A percentile compares a stretch with the other conserved stretches of the same genome.
phyloP scores from a whole-genome alignment of 2,113 vertebrate species.

The Felis catus region DNA sequence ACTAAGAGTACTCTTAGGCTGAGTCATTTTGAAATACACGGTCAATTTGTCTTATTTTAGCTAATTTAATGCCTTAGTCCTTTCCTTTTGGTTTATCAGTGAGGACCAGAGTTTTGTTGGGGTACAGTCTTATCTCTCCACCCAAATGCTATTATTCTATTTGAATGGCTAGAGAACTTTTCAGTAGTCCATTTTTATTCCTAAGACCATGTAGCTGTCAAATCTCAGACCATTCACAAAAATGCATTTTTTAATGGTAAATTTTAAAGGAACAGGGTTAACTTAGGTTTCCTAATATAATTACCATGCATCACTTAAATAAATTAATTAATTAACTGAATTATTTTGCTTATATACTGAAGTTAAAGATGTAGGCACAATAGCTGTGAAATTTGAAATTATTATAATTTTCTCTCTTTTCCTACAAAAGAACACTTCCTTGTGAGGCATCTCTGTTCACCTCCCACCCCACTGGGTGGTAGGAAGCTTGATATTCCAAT shows the following conservation, averaged over 20 bases:
- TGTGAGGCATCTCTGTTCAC: not conserved
- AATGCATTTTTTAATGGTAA: not conserved
- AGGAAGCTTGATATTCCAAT: not conserved
- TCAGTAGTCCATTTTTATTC: not conserved
- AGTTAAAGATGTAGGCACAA: not conserved
- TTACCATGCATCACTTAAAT: not conserved
- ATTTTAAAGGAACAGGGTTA: not conserved
- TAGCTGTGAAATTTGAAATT: not conserved
- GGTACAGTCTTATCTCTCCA: not conserved
- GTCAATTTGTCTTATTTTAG: not conserved
- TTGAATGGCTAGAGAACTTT: not conserved
- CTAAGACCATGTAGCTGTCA: not conserved
- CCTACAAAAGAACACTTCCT: not conserved
- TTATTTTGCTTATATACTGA: not conserved
- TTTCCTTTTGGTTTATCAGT: not conserved
- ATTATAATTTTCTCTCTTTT: conserved; percentile 7
- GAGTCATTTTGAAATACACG: not conserved
- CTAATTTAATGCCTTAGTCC: not conserved
- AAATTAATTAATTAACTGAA: not conserved
- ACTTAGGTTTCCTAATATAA: not conserved
- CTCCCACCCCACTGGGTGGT: not conserved
- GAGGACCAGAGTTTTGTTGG: not conserved
- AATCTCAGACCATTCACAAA: not conserved
- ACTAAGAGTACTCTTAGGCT: not conserved
- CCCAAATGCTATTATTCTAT: not conserved